Percentiles rank a stretch among this genome's conserved stretches.
phyloP scores from a whole-genome alignment of 2,888 invertebrate species.

The Dendrolimus houi region DNA sequence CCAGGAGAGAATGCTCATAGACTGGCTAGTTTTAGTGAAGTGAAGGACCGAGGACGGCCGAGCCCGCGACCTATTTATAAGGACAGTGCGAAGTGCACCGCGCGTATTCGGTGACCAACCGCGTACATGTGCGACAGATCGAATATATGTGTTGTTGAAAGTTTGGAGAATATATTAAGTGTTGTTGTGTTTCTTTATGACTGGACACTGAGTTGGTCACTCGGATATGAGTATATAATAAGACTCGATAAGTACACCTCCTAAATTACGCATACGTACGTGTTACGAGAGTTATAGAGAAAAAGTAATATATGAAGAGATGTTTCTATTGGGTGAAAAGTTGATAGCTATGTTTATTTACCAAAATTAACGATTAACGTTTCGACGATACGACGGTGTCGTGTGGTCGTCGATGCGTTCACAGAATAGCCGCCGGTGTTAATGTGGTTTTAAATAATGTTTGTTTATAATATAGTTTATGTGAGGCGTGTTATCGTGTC shows the following conservation, averaged over 20 bases:
- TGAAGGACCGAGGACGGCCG: conserved; percentile 57
- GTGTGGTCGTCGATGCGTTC: conserved; percentile 21
- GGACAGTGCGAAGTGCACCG: conserved; percentile 24
- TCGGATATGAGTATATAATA: conserved; percentile 59
- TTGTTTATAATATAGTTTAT: conserved; percentile 59
- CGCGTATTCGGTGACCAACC: conserved; percentile 65
- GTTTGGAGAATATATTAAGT: conserved; percentile 59
- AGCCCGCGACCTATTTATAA: conserved; percentile 29
- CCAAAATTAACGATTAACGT: conserved; percentile 61
- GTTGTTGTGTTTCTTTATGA: conserved; percentile 29
- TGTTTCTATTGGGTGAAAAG: conserved; percentile 67
- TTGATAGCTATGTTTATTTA: conserved; percentile 68
- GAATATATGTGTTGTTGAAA: conserved; percentile 76
- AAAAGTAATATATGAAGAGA: conserved; percentile 68
- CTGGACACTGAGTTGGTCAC: conserved; percentile 67
- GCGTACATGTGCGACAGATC: conserved; percentile 50
- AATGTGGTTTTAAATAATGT: conserved; percentile 17
- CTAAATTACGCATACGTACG: conserved; percentile 60
- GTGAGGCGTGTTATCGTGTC: conserved; percentile 57
- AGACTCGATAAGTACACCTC: conserved; percentile 57
- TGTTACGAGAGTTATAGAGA: conserved; percentile 61
- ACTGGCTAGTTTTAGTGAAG: conserved; percentile 74
- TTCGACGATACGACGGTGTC: conserved; percentile 47
- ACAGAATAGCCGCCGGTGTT: neutral
- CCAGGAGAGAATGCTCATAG: conserved; percentile 70